Percentiles rank a stretch among this genome's conserved stretches.
Evolutionary conservation across 2,113 vertebrate genomes (phyloP).

Genomic region (Hypanus sabinus): DNA sequence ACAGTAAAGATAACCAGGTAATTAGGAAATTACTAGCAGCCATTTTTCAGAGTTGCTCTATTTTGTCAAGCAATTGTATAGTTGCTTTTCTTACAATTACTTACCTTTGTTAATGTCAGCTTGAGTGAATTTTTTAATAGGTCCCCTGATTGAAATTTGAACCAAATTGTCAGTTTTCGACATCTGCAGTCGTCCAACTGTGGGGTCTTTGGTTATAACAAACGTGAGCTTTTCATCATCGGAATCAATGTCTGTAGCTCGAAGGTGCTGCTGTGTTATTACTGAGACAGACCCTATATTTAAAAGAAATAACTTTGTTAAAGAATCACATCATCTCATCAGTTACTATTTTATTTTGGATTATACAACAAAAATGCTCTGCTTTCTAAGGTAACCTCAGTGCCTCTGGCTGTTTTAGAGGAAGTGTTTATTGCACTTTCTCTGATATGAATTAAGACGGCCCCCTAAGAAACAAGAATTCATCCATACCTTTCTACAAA

Average conservation of each 20-base stretch:
- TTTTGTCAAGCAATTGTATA: not conserved
- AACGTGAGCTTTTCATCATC: conserved; percentile 63
- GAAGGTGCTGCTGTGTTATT: conserved; percentile 80
- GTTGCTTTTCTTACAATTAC: conserved; percentile 39
- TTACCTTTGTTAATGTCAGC: conserved; percentile 79
- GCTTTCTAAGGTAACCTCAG: not conserved
- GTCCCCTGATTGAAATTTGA: conserved; percentile 66
- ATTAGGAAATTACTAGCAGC: not conserved
- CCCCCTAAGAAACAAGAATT: not conserved
- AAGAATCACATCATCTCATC: not conserved
- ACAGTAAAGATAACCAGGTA: not conserved
- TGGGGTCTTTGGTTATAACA: conserved; percentile 71
- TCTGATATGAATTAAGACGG: not conserved
- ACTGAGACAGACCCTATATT: conserved; percentile 66
- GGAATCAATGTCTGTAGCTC: conserved; percentile 61
- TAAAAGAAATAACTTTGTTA: conserved; percentile 15
- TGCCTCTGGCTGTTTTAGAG: not conserved
- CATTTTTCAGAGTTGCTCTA: not conserved
- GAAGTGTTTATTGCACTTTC: not conserved
- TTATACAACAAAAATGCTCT: not conserved
- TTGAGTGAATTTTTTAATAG: conserved; percentile 78
- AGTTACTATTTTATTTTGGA: not conserved
- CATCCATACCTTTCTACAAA: not conserved
- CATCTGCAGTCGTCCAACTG: conserved; percentile 63
- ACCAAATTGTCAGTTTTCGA: conserved; percentile 45